Evolutionary conservation across 1,140 invertebrate genomes (phyloP).

Genomic region (Pseudomyrmex gracilis): DNA sequence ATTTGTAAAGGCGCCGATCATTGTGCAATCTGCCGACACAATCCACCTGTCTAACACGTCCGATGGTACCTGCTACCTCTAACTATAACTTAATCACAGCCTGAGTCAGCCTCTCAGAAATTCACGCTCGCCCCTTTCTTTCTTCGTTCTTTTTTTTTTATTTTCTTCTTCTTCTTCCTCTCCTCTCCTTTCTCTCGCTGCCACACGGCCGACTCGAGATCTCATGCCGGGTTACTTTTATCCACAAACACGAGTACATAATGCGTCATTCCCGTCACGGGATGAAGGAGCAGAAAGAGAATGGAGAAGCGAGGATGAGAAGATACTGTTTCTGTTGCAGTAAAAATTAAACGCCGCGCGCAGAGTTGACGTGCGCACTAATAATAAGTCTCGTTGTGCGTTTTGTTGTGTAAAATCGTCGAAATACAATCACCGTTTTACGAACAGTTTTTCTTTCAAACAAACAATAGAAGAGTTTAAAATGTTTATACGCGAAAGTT

Average conservation of each 20-base stretch:
- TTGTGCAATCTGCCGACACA: conserved; percentile 65
- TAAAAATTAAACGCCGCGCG: conserved; percentile 39
- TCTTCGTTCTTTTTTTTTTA: conserved; percentile 15
- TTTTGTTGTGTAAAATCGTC: background rate
- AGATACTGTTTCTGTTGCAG: conserved; percentile 32
- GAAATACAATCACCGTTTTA: background rate
- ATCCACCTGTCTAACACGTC: conserved; percentile 69
- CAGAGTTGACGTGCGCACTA: background rate
- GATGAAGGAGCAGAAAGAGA: conserved; percentile 23
- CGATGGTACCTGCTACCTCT: conserved; percentile 65
- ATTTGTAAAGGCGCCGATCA: conserved; percentile 71
- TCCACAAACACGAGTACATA: conserved; percentile 56
- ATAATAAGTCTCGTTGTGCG: conserved; percentile 4
- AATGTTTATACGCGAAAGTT: no score
- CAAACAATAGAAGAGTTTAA: no score
- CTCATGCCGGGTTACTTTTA: conserved; percentile 52
- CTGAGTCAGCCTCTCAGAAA: conserved; percentile 63
- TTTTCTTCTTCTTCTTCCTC: background rate
- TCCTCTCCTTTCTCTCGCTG: conserved; percentile 43
- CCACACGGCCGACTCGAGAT: conserved; percentile 16
- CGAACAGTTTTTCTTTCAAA: no score
- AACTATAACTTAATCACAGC: conserved; percentile 75
- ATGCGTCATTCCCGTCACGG: conserved; percentile 49
- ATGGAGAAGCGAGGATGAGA: conserved; percentile 1
- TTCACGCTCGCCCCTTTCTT: conserved; percentile 57